These are phyloP conservation scores for Atrina japonica DNA, from an alignment of 2,888 invertebrate genomes.

Conservation along the genomic window DNA sequence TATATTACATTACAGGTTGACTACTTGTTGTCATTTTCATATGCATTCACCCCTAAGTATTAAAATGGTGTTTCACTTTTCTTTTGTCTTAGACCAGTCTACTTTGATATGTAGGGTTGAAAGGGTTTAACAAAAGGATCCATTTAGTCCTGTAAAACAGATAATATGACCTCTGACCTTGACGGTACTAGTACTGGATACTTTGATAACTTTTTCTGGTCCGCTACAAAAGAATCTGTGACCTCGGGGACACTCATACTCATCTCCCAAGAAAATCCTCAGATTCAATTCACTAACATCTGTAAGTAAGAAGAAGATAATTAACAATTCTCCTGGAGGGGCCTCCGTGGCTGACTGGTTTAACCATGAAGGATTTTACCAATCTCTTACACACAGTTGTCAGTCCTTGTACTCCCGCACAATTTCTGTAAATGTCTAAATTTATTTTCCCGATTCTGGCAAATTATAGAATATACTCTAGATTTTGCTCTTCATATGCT, in stretches of 20 bases:
- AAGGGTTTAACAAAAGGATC: no score
- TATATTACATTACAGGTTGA: no score
- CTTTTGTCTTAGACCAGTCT: no score
- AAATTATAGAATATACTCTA: neutral
- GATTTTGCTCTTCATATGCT: no score
- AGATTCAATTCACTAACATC: conserved; percentile 69
- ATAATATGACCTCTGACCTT: conserved; percentile 81
- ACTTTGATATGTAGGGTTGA: neutral
- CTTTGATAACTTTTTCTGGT: conserved; percentile 90
- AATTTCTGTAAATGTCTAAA: neutral
- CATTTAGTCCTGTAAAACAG: no score
- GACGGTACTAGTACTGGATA: conserved; percentile 86
- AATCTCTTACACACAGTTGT: no score
- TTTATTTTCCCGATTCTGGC: neutral
- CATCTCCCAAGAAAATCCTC: conserved; percentile 88
- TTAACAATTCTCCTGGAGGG: no score
- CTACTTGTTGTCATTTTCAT: no score
- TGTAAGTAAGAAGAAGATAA: conserved; percentile 38
- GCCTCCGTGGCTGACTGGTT: no score
- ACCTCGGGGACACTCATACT: conserved; percentile 99
- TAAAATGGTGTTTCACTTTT: neutral
- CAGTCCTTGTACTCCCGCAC: no score
- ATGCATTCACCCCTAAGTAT: no score
- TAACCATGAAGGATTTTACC: neutral
- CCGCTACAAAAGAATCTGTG: conserved; percentile 96